These are phyloP conservation scores for Aspidiotus rigidus DNA, from an alignment of 2,888 invertebrate species.

Conservation along the genomic window DNA sequence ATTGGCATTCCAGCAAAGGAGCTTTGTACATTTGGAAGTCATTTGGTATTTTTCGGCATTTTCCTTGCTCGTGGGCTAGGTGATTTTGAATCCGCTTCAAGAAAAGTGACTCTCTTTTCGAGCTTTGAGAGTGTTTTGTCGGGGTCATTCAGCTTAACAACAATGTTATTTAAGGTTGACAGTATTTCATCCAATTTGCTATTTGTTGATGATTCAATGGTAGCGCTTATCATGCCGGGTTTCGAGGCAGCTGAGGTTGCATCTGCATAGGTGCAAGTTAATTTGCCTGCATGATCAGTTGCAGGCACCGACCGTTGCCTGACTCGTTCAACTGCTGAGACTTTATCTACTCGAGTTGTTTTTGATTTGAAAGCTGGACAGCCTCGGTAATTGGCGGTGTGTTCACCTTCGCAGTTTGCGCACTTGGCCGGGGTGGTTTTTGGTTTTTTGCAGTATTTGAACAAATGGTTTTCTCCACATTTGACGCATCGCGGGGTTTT, in stretches of 20 bases:
- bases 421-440: not conserved
- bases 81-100: not conserved
- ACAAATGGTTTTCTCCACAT: not conserved
- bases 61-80: not conserved
- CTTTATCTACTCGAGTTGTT: not conserved
- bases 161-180: not conserved
- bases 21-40: not conserved
- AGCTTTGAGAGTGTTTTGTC: not conserved
- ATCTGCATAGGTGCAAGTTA: not conserved
- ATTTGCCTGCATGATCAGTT: not conserved
- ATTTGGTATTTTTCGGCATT: not conserved
- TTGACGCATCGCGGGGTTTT: not conserved
- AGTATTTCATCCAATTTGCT: not conserved
- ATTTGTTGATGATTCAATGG: not conserved
- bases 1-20: not conserved
- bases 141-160: not conserved
- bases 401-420: not conserved
- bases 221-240: not conserved
- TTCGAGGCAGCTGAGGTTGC: not conserved
- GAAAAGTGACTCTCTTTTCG: not conserved
- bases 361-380: not conserved
- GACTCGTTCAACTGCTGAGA: not conserved
- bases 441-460: not conserved
- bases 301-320: not conserved
- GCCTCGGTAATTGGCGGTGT: not conserved